Evolutionary conservation across 2,113 vertebrate species (phyloP), one percentile per base, ranked within the genome.

Genomic region (Zosterops hypoxanthus): DNA sequence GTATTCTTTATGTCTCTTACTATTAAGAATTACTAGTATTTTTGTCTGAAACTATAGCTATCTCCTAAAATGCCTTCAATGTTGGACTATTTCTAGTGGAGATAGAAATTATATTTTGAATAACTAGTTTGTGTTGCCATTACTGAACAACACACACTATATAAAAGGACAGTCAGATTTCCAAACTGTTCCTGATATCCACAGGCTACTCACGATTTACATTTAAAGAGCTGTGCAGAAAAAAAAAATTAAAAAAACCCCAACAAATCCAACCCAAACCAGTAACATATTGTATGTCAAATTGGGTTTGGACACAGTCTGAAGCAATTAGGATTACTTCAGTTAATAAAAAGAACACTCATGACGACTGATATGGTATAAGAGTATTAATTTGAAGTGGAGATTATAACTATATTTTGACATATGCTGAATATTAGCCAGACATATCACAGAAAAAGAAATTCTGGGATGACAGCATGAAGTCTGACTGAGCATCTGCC

Each of bases 371-470:
- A 88, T 94, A 91, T 44, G 80, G 80, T 86, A 63, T 92, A 96
- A 96, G 47, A 65, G 61, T 94, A 87, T 96, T 96, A 96, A 97
- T 93, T 90, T 96, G 79, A 96, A 96, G 79, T 82, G 61, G 89
- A 94, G 95, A 97, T 96, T 95, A 96, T 92, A 90, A 92, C 71
- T 92, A 66, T 90, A 86, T 93, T 96, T 93, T 96, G 94, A 95
- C 89, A 63, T 90, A 81, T 78, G 64, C 72, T 86, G 83, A 90
- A 72, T 94, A 92, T 97, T 86, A 95, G 65, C 53, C 66, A 94
- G 89, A 73, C 66, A 46, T 81, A 94, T 88, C 79, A 65, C 50
- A 92, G 77, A 59, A 59, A 92, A 92, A 80, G 28, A 82, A 82
- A 64, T 86, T 76, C 19, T 83, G 50, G 47, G 52, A 61, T 72